Evolutionary conservation across 2,797 vertebrate species (phyloP).

Genomic region (Semaprochilodus insignis): DNA sequence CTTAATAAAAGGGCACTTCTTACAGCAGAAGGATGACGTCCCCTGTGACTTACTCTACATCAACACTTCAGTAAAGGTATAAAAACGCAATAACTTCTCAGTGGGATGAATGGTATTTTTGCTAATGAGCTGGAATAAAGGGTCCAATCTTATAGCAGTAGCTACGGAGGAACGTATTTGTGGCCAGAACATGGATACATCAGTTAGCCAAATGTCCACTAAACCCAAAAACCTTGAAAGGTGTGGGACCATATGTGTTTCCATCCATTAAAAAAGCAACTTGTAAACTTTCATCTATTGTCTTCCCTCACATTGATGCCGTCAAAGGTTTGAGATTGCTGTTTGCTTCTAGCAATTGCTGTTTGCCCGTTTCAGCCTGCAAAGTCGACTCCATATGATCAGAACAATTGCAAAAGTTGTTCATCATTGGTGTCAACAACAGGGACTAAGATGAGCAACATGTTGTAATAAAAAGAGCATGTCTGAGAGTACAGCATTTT

Average conservation of each 20-base stretch:
- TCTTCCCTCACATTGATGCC: background rate
- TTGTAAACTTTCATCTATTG: background rate
- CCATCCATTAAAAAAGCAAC: too few species aligned
- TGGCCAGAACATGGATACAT: background rate
- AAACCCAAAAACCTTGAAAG: too few species aligned
- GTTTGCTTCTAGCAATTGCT: background rate
- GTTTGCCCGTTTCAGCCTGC: background rate
- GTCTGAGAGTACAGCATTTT: background rate
- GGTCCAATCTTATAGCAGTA: background rate
- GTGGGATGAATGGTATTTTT: too few species aligned
- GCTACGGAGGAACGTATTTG: background rate
- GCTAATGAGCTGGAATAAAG: too few species aligned
- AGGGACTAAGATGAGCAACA: background rate
- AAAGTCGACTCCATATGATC: background rate
- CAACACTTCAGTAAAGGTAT: too few species aligned
- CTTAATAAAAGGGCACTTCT: too few species aligned
- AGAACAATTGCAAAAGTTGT: background rate
- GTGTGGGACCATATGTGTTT: too few species aligned
- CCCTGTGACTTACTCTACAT: too few species aligned
- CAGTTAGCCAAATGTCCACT: too few species aligned
- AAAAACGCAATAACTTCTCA: too few species aligned
- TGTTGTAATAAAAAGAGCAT: background rate
- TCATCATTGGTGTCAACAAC: background rate
- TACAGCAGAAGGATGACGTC: too few species aligned
- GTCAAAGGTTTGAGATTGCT: background rate